Conservation (phyloP, 2,797 vertebrate species). For the Threskiornis aethiopicus region DNA sequence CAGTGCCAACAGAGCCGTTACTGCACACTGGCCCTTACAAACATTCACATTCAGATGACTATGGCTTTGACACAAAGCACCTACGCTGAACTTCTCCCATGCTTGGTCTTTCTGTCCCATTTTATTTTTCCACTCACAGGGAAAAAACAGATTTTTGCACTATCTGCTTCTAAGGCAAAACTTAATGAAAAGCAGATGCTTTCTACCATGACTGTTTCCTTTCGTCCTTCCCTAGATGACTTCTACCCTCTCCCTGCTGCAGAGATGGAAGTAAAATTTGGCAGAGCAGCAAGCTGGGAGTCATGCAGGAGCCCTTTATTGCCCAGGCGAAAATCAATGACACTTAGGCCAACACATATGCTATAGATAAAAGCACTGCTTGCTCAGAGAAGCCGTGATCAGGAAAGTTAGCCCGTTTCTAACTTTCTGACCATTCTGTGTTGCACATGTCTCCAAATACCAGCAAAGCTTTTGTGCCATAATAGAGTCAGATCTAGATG, state of each 20-base stretch:
- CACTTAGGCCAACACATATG: neutral
- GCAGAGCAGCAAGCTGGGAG: neutral
- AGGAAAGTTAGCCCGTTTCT: neutral
- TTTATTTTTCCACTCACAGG: neutral
- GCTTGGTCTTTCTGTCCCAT: neutral
- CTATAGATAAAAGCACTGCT: neutral
- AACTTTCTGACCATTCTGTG: neutral
- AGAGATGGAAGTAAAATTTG: neutral
- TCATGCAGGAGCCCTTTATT: neutral
- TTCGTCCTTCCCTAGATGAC: neutral
- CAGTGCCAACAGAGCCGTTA: neutral
- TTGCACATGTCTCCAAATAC: neutral
- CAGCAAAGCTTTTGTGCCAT: neutral
- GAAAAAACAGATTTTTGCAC: neutral
- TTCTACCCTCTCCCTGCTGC: neutral
- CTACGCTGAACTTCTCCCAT: neutral
- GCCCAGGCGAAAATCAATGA: neutral
- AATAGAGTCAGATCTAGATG: neutral
- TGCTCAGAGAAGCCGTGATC: neutral
- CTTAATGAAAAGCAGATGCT: neutral
- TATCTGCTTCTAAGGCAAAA: neutral
- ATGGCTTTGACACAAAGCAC: neutral
- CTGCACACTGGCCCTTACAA: neutral
- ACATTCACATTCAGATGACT: neutral
- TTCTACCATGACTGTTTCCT: neutral